Base-by-base conservation (phyloP, 2,888 invertebrate genomes). In the Phalangium opilio region DNA sequence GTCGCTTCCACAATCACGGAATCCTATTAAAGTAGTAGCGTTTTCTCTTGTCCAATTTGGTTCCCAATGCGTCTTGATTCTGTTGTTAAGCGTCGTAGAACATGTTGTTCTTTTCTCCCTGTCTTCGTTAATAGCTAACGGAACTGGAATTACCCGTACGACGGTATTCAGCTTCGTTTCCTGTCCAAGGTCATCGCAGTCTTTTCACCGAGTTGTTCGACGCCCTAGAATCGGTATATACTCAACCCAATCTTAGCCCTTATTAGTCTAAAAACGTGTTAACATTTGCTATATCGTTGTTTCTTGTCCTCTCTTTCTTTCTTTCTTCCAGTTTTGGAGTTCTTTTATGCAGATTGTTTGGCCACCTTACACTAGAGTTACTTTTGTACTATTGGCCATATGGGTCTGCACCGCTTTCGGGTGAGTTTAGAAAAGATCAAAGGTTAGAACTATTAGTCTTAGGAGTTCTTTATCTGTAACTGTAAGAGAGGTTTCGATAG, bases 321-420 rank as follows among this genome's bases (percentile, higher is more conserved):
- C 56, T 49, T 57, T 45, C 51, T 67, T 62, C 10, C 69, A 81
- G 80, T 78, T 80, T 62, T 76, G 77, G 70, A 77, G 76, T 60
- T 74, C 79, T 40, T 77, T 81, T 57, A 71, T 76, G 61, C 76
- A 77, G 59, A 64, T 81, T 43, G 77, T 79, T 57, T 74, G 78
- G 12, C 72, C 72, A 14, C 70, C 77, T 1, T 75, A 79, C 61
- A 67, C 76, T 46, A 72, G 70, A 49, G 73, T 75, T 3, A 81
- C 81, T 0, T 55, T 76, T 1, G 69, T 76, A 0, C 68, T 81
- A 18, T 73, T 78, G 4, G 69, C 73, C 3, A 69, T 74, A 2
- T 70, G 78, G 63, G 67, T 74, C 33, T 67, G 73, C 58, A 64
- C 75, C 57, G 70, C 75, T 63, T 71, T 75, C 66, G 63, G 68